Evolutionary conservation across 1,140 invertebrate species (phyloP).

Genomic region (Penaeus chinensis): DNA sequence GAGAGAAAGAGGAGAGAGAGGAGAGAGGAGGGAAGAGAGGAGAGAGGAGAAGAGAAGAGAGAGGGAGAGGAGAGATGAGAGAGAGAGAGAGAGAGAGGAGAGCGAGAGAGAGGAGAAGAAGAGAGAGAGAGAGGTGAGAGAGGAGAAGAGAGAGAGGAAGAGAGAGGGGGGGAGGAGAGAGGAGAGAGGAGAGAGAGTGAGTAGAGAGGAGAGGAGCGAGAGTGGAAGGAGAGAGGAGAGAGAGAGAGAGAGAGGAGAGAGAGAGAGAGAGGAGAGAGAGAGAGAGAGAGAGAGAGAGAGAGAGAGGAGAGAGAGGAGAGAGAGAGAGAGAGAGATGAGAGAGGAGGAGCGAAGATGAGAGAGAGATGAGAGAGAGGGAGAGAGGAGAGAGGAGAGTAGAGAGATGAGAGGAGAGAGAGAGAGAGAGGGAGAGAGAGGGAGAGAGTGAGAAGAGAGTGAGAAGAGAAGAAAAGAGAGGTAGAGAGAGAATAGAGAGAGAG

Average conservation of each 20-base stretch:
- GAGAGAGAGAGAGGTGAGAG: background rate
- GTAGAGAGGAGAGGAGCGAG: background rate
- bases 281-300: background rate
- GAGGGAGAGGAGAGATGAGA: background rate
- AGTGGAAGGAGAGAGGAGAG: background rate
- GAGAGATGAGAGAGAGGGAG: background rate
- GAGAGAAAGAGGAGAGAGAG: background rate
- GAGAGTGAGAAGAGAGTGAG: too few species aligned
- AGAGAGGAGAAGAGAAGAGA: background rate
- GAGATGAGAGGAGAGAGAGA: too few species aligned
- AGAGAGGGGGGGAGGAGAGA: background rate
- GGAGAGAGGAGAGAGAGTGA: conserved; percentile 6
- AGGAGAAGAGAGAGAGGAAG: background rate
- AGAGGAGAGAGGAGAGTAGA: too few species aligned
- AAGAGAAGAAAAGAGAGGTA: too few species aligned
- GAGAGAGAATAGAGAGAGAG: too few species aligned
- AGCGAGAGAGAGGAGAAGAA: background rate
- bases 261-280: background rate
- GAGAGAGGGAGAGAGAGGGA: too few species aligned
- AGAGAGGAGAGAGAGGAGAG: background rate
- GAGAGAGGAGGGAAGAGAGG: background rate
- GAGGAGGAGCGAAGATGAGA: background rate
- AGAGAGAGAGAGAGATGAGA: too few species aligned
- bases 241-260: background rate
- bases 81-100: background rate